Conservation (phyloP, 2,888 invertebrate species). For the Cataglyphis cursor region DNA sequence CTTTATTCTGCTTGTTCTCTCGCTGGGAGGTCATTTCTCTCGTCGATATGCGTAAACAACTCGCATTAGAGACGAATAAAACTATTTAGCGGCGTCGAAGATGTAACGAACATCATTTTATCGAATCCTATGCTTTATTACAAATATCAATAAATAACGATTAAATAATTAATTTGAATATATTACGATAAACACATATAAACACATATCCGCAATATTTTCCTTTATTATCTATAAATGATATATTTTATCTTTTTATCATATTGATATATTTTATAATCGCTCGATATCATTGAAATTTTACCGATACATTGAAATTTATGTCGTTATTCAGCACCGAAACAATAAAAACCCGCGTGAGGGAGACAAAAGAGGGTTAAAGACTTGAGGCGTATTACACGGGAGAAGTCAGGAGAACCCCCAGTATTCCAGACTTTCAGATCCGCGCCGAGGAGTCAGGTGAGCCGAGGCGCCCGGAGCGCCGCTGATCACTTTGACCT, state of each 20-base stretch:
- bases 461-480: slow-evolving; percentile 84
- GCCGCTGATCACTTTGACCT: slow-evolving; percentile 86
- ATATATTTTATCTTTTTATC: too few relatives aligned
- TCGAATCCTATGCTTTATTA: slow-evolving; percentile 16
- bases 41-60: background rate
- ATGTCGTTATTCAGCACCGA: slow-evolving; percentile 49
- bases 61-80: background rate
- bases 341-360: slow-evolving; percentile 45
- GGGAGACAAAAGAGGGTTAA: slow-evolving; percentile 34
- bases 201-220: background rate
- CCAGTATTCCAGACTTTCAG: slow-evolving; percentile 71
- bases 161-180: slow-evolving; percentile 30
- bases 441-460: slow-evolving; percentile 79
- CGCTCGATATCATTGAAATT: slow-evolving; percentile 22
- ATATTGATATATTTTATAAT: slow-evolving; percentile 31
- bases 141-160: slow-evolving; percentile 13
- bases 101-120: background rate
- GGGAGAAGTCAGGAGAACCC: slow-evolving; percentile 60
- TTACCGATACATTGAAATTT: slow-evolving; percentile 48
- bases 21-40: slow-evolving; percentile 37
- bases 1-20: slow-evolving; percentile 16
- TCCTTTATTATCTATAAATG: slow-evolving; percentile 11
- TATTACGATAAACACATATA: background rate
- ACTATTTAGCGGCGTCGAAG: slow-evolving; percentile 13
- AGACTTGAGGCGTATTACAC: slow-evolving; percentile 71